phyloP scores from a whole-genome alignment of 1,140 invertebrate genomes.

The Drosophila pseudoananassae region DNA sequence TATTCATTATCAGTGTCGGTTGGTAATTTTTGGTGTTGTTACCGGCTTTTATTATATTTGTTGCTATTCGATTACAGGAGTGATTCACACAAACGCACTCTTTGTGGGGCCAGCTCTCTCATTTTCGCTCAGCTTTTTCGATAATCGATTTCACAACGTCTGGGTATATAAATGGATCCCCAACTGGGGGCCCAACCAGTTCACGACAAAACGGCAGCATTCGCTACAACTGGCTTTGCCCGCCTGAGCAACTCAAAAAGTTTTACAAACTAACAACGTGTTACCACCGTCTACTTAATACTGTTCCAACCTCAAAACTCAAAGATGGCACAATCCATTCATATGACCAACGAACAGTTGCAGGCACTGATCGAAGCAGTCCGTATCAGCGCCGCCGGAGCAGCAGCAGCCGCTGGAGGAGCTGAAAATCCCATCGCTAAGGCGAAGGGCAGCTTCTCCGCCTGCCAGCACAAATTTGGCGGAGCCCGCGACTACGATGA shows the following conservation, averaged over 20 bases:
- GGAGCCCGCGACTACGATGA: slow-evolving; percentile 68
- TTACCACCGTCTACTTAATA: slow-evolving; percentile 6
- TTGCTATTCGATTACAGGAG: neutral
- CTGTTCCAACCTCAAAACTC: slow-evolving; percentile 16
- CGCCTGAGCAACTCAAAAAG: slow-evolving; percentile 25
- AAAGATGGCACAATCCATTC: slow-evolving; percentile 46
- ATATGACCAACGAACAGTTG: slow-evolving; percentile 75
- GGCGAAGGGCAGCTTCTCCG: slow-evolving; percentile 70
- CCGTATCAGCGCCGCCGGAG: slow-evolving; percentile 28
- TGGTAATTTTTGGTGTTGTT: neutral
- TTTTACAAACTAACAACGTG: slow-evolving; percentile 16
- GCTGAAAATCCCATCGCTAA: slow-evolving; percentile 25
- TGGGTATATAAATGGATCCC: slow-evolving; percentile 45
- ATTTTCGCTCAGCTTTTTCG: slow-evolving; percentile 45
- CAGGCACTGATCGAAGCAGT: slow-evolving; percentile 65
- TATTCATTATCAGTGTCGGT: slow-evolving; percentile 18
- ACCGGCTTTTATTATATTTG: slow-evolving; percentile 18
- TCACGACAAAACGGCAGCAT: slow-evolving; percentile 51
- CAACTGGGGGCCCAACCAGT: slow-evolving; percentile 30
- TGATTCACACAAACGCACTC: slow-evolving; percentile 17
- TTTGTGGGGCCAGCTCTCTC: neutral
- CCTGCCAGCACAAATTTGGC: slow-evolving; percentile 58
- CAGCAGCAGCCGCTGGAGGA: slow-evolving; percentile 44
- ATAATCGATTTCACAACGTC: slow-evolving; percentile 67
- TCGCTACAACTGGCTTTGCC: slow-evolving; percentile 66